Evolutionary conservation across 2,888 invertebrate genomes (phyloP), one percentile per base, ranked within the genome.

Genomic region (Drosophila stalkeri): DNA sequence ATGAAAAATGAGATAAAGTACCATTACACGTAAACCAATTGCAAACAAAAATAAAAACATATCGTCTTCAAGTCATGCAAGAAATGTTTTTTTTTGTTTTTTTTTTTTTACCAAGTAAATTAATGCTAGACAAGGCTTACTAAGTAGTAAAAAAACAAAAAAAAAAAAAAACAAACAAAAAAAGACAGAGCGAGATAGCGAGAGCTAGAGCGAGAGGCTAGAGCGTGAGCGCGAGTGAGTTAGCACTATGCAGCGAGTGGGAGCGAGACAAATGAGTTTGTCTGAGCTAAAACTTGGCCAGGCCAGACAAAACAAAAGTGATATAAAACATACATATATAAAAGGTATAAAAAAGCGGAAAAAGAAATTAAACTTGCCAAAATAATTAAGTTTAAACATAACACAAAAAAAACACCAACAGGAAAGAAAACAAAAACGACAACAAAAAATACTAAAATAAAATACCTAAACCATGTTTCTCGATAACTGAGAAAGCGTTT

Each of bases 11-110:
- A 37, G 52, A 33, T 47, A 16, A 63, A 61, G 43, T 27, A 51
- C 39, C 47, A 62, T 55, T 39, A 62, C 33, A 62, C 44, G 31
- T 54, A 63, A 63, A 60, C 39, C 39, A 55, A 65, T 65, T 67
- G 66, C 70, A 83, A 82, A 71, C 64, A 83, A 80, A 74, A 86
- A 77, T 69, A 77, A 86, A 88, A 86, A 86, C 89, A 86, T 86
- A 86, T 86, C 85, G 89, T 89, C 86, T 86, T 86, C 84, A 84
- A 82, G 84, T 88, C 88, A 86, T 86, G 86, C 86, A 73, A 87
- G 73, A 70, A 77, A 51, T 44, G 46, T 60, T 67, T 77, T 72
- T 77, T 77, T 56, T 65, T 80, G n/a, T 72, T 83, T 82, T 84
- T 39, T 39, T 5, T 39, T 39, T 39, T 86, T 85, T 85, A 84